Conservation (phyloP, 2,888 invertebrate species). For the Cybosia mesomella region DNA sequence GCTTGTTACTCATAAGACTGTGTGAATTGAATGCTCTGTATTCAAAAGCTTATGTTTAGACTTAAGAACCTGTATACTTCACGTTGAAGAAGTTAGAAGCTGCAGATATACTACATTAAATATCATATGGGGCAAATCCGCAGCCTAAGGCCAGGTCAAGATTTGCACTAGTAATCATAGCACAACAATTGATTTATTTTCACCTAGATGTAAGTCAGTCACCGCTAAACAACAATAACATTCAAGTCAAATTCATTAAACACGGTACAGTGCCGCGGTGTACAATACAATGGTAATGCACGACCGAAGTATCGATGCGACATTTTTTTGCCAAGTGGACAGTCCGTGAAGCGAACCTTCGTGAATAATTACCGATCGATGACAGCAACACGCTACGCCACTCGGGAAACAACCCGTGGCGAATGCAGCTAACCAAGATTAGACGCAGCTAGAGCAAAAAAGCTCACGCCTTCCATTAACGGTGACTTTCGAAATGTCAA, state of each 20-base stretch:
- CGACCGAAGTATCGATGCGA: constrained; percentile 51
- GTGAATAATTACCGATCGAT: constrained; percentile 82
- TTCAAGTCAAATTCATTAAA: constrained; percentile 33
- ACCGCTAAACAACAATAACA: constrained; percentile 28
- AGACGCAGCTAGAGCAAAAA: constrained; percentile 78
- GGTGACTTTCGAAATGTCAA: constrained; percentile 81
- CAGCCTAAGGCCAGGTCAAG: neutral
- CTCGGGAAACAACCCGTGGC: constrained; percentile 78
- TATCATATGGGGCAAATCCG: neutral
- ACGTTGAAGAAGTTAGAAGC: neutral
- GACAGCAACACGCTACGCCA: constrained; percentile 81
- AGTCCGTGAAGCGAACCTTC: constrained; percentile 68
- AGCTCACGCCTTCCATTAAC: constrained; percentile 81
- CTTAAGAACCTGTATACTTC: too few relatives aligned
- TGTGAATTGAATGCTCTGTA: too few relatives aligned
- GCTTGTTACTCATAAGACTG: too few relatives aligned
- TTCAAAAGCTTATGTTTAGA: too few relatives aligned
- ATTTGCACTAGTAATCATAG: constrained; percentile 3
- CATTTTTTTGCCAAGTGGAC: constrained; percentile 69
- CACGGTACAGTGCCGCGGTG: constrained; percentile 19
- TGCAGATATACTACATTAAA: neutral
- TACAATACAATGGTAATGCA: constrained; percentile 46
- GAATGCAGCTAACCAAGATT: constrained; percentile 79
- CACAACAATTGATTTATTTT: constrained; percentile 12
- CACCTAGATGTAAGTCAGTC: constrained; percentile 21